A percentile compares a stretch with the other conserved stretches of the same genome.
These are phyloP conservation scores for Heliconius erato DNA, from an alignment of 2,888 invertebrate genomes.

Conservation along the genomic window DNA sequence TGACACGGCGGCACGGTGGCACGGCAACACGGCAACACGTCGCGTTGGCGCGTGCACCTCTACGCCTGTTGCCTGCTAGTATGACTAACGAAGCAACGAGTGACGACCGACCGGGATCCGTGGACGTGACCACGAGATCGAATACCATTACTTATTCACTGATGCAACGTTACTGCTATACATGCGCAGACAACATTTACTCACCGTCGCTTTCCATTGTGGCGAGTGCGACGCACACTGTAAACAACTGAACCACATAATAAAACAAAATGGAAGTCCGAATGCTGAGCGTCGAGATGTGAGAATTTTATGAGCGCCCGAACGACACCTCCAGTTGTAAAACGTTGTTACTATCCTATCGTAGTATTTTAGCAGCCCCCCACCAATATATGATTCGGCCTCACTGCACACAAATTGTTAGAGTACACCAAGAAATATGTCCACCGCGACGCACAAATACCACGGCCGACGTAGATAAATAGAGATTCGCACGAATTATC, in stretches of 20 bases:
- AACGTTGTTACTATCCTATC: constrained; percentile 85
- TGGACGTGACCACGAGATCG: constrained; percentile 72
- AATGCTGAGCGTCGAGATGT: constrained; percentile 79
- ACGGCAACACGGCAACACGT: constrained; percentile 48
- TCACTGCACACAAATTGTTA: constrained; percentile 68
- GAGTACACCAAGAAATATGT: constrained; percentile 73
- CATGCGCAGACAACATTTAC: constrained; percentile 77
- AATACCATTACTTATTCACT: constrained; percentile 80
- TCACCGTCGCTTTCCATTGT: constrained; percentile 83
- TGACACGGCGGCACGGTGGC: constrained; percentile 39
- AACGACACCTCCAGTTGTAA: constrained; percentile 77
- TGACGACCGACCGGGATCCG: constrained; percentile 17
- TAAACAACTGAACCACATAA: constrained; percentile 83
- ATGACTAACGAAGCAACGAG: constrained; percentile 53
- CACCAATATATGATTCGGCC: constrained; percentile 80
- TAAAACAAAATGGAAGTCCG: constrained; percentile 85
- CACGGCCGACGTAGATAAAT: constrained; percentile 66
- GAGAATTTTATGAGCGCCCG: constrained; percentile 77
- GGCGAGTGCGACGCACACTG: constrained; percentile 74
- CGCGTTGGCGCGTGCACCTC: constrained; percentile 47
- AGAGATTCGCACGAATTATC: constrained; percentile 75
- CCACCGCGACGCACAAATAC: constrained; percentile 65
- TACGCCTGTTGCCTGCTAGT: constrained; percentile 30
- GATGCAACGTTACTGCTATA: constrained; percentile 79
- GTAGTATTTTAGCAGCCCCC: constrained; percentile 86